A percentile compares a stretch with the other conserved stretches of the same genome.
Conservation (phyloP, 2,113 vertebrate genomes). For the Anseranas semipalmata region DNA sequence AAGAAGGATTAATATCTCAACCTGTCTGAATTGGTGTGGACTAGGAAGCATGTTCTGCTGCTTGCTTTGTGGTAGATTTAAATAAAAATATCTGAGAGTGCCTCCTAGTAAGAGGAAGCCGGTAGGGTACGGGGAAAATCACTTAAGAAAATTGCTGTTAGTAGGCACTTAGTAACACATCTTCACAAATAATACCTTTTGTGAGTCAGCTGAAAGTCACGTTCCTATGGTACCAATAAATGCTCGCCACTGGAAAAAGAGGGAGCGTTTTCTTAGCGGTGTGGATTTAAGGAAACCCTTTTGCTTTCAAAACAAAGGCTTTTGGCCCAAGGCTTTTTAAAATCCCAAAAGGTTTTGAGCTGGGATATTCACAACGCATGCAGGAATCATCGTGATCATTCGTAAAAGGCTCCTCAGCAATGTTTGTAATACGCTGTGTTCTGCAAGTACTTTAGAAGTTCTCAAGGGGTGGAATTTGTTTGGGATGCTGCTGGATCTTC, state of each 20-base stretch:
- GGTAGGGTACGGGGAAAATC: neutral
- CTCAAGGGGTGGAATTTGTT: neutral
- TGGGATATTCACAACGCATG: neutral
- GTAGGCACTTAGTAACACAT: neutral
- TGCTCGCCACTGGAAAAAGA: neutral
- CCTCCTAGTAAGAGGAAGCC: constrained; percentile 16
- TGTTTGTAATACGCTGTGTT: neutral
- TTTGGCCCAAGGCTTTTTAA: neutral
- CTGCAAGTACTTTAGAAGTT: neutral
- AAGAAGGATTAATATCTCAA: constrained; percentile 65
- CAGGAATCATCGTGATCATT: neutral
- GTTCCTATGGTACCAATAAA: neutral
- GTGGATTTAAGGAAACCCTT: neutral
- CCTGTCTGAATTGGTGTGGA: constrained; percentile 30
- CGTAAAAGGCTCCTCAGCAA: neutral
- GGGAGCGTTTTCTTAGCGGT: neutral
- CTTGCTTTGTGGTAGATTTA: constrained; percentile 45
- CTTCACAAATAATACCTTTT: neutral
- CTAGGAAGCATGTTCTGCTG: constrained; percentile 47
- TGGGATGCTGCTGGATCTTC: neutral
- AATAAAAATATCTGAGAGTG: neutral
- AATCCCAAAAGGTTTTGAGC: neutral
- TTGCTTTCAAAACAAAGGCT: neutral
- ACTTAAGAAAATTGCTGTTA: constrained; percentile 7
- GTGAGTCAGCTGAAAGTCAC: neutral